These are phyloP conservation scores for Metalampra italica DNA, from an alignment of 2,888 invertebrate genomes.

Conservation along the genomic window DNA sequence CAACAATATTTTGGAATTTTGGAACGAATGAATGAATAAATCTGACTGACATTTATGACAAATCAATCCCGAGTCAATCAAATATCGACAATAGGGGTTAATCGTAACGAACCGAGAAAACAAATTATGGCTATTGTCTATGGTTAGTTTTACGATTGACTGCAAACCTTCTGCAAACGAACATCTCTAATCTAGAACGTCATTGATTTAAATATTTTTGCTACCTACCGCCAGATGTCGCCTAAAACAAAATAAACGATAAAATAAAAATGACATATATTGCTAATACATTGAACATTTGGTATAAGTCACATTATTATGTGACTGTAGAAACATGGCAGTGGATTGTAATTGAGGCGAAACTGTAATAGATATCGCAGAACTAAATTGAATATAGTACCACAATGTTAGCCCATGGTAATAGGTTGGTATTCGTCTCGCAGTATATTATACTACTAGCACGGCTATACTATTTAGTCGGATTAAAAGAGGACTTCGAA, in stretches of 20 bases:
- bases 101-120: background rate
- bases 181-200: conserved; percentile 11
- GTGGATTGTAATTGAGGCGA: background rate
- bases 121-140: background rate
- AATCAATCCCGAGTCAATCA: no score
- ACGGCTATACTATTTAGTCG: conserved; percentile 18
- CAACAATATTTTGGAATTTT: no score
- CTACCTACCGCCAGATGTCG: conserved; percentile 20
- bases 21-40: no score
- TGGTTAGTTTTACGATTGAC: background rate
- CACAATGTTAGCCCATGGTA: background rate
- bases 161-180: background rate
- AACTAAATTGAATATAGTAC: background rate
- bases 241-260: conserved; percentile 1
- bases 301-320: background rate
- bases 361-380: background rate
- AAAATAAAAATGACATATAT: background rate
- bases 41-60: no score
- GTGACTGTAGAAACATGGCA: background rate
- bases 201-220: conserved; percentile 22
- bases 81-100: background rate
- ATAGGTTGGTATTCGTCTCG: background rate
- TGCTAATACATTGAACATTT: background rate
- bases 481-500: conserved; percentile 29
- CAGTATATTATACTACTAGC: background rate